Evolutionary conservation across 2,888 invertebrate species (phyloP), one percentile per base, ranked within the genome.

Genomic region (Drosophila dives): DNA sequence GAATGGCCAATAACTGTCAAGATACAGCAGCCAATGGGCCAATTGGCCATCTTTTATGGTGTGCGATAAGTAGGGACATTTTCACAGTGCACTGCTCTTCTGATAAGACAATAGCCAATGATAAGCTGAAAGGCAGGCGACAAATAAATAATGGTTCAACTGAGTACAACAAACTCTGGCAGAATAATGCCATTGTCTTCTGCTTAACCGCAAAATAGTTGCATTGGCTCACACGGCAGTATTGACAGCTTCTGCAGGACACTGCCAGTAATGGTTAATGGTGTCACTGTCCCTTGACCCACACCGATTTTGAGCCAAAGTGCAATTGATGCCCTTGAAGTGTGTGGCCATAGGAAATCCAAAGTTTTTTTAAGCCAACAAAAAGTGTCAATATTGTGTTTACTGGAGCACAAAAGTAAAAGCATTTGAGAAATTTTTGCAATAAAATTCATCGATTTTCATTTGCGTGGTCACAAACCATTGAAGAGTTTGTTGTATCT

Each of bases 391-490:
- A 63, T 29, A 50, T 42, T 42, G 55, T 49, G 26, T 11, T 50
- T 53, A 26, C 48, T 42, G 48, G 40, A 49, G 61, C 40, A 54
- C 66, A 61, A 64, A 72, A 66, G 70, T 66, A 59, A 58, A 62
- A 38, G 54, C 29, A 63, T 67, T 54, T 63, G 66, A 48, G 61
- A 63, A 55, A 26, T 7, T 59, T 65, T 72, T 58, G 67, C 83
- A 78, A 89, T 81, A 75, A 84, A 79, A 84, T 79, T 72, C 85
- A 89, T 86, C 89, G 84, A 89, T 89, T 85, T 86, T 74, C 55
- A 68, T 81, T 75, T 68, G 64, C 55, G 68, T 74, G 55, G 42
- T 8, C 59, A 34, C 15, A 34, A 29, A 36, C 34, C 15, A 29
- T 33, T 42, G 38, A 45, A 20, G 32, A 56, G 42, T 15, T 36